These are phyloP conservation scores for Pollenia amentaria DNA, from an alignment of 2,888 invertebrate species.

Conservation along the genomic window DNA sequence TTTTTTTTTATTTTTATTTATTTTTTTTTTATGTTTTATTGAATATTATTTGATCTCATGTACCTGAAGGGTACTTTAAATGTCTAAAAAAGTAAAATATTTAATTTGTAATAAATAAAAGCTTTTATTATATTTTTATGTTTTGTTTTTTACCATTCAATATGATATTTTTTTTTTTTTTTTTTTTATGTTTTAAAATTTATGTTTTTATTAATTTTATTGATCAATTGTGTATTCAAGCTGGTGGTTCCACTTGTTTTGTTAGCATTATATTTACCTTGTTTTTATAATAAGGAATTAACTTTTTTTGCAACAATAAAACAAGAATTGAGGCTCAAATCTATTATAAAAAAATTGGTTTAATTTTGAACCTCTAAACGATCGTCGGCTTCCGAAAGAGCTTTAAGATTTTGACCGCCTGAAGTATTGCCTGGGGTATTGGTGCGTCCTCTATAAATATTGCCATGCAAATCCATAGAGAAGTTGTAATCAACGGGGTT, in stretches of 20 bases:
- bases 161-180: no score
- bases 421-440: constrained; percentile 74
- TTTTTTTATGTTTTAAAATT: constrained; percentile 33
- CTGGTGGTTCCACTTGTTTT: not conserved
- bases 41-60: no score
- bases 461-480: constrained; percentile 91
- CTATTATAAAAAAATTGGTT: not conserved
- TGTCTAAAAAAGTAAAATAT: no score
- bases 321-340: constrained; percentile 53
- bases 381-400: constrained; percentile 45
- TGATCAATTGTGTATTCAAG: no score
- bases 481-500: constrained; percentile 91
- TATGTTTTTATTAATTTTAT: not conserved
- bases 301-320: constrained; percentile 48
- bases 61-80: no score
- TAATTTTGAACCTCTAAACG: constrained; percentile 75
- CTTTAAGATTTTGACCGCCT: constrained; percentile 37
- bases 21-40: no score
- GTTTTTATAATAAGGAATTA: constrained; percentile 30
- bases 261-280: constrained; percentile 19
- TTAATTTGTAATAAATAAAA: no score
- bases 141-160: no score
- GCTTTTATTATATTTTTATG: no score
- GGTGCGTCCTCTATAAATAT: constrained; percentile 83
- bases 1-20: no score